These are phyloP conservation scores for Ips nitidus DNA, from an alignment of 1,140 invertebrate species.

Conservation along the genomic window DNA sequence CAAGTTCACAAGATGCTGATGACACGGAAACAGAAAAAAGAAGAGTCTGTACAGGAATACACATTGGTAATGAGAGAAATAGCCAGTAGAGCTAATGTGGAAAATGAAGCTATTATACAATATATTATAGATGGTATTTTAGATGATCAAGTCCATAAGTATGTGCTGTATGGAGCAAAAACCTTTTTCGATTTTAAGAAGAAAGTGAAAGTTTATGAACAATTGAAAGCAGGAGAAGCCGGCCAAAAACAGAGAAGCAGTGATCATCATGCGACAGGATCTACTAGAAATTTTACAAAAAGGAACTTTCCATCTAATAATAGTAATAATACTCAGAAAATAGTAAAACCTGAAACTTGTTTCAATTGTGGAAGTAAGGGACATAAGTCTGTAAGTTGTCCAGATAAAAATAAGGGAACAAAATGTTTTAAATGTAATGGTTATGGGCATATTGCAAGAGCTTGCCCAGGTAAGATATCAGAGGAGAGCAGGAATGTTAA, in stretches of 20 bases:
- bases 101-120: slow-evolving; percentile 38
- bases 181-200: slow-evolving; percentile 32
- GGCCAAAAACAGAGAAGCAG: background rate
- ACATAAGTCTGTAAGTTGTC: slow-evolving; percentile 20
- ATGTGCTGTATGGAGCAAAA: slow-evolving; percentile 33
- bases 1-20: slow-evolving; percentile 16
- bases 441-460: slow-evolving; percentile 20
- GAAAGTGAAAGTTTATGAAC: slow-evolving; percentile 30
- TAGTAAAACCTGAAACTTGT: slow-evolving; percentile 7
- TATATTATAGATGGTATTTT: slow-evolving; percentile 44
- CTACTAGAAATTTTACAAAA: background rate
- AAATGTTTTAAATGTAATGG: slow-evolving; percentile 25
- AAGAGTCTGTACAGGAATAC: slow-evolving; percentile 37
- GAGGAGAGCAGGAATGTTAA: background rate
- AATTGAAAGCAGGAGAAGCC: slow-evolving; percentile 8
- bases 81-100: slow-evolving; percentile 38
- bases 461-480: background rate
- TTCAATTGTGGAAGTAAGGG: slow-evolving; percentile 26
- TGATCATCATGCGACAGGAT: background rate
- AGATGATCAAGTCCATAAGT: slow-evolving; percentile 27
- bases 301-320: background rate
- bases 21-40: background rate
- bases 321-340: background rate
- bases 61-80: slow-evolving; percentile 42
- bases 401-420: slow-evolving; percentile 12